Base-by-base conservation (phyloP, 2,797 vertebrate species). In the Potorous gilbertii region DNA sequence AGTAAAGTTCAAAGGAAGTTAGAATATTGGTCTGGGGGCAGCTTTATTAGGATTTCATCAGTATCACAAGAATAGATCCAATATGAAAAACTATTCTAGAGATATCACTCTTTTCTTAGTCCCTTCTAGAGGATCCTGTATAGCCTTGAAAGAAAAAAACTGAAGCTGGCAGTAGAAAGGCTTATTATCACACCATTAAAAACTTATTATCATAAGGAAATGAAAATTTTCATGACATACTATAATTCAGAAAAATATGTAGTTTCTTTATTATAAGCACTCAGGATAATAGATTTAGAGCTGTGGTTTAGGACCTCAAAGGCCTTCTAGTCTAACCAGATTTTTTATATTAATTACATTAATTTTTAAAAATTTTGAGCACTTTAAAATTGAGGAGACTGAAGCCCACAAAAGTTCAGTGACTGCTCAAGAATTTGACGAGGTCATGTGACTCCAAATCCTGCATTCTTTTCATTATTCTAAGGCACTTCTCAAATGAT, bases 381-480 rank as follows among this genome's bases (percentile, higher is more conserved):
- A 66, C 55, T 94, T 92, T 96, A 92, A 95, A 95, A 87, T 93
- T 6, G 46, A 94, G 66, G 27, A 90, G 95, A 94, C 0, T 13
- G 55, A 92, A 34, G 28, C 55, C 81, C 28, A 81, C 62, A 87
- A 54, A 92, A 4, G 90, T 9, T 55, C 90, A 81, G 31, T 27
- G 87, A 54, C 10, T 54, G 52, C 1, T 31, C 9, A 57, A 29
- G 54, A 3, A 91, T 66, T n/a, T 66, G 14, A 66, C 62, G 6
- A 59, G 59, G 59, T 62, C 31, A 34, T 62, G 31, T 66, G 14
- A 66, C 62, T 66, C 62, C 34, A 66, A n/a, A n/a, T n/a, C 34
- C 34, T 66, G 13, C 34, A 66, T n/a, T 66, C 34, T 18, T 66
- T 66, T 66, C 62, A n/a, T 66, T 66, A n/a, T n/a, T 66, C 62